Evolutionary conservation across 1,140 invertebrate species (phyloP).

Genomic region (Drosophila sechellia): DNA sequence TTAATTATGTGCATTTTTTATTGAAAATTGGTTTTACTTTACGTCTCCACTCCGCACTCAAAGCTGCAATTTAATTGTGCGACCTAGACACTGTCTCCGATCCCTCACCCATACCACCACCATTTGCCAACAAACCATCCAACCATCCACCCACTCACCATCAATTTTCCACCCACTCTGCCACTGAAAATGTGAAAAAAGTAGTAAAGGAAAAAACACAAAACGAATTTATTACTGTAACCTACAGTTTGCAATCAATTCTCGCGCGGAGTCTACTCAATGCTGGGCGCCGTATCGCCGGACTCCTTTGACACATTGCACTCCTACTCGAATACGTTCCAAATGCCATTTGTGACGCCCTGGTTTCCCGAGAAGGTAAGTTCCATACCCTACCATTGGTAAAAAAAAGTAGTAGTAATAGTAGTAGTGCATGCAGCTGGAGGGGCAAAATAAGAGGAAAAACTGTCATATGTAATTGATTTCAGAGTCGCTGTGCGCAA

Average conservation of each 20-base stretch:
- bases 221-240: constrained; percentile 71
- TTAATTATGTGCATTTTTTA: constrained; percentile 77
- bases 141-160: constrained; percentile 1
- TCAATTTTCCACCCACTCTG: constrained; percentile 11
- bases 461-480: constrained; percentile 75
- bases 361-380: constrained; percentile 96
- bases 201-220: constrained; percentile 19
- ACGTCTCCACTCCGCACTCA: constrained; percentile 19
- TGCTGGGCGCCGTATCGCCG: constrained; percentile 95
- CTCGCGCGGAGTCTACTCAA: constrained; percentile 94
- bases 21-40: constrained; percentile 64
- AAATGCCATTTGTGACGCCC: constrained; percentile 98
- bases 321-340: constrained; percentile 97
- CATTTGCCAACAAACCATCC: background rate
- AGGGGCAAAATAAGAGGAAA: constrained; percentile 15
- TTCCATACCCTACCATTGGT: constrained; percentile 15
- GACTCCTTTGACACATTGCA: constrained; percentile 97
- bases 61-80: constrained; percentile 67
- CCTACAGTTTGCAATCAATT: constrained; percentile 95
- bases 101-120: background rate
- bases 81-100: constrained; percentile 63
- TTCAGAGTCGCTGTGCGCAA: constrained; percentile 35
- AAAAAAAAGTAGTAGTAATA: too few relatives aligned
- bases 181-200: constrained; percentile 5
- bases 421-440: too few relatives aligned